Base-by-base conservation (phyloP, 1,140 invertebrate genomes). In the Drosophila ambigua region DNA sequence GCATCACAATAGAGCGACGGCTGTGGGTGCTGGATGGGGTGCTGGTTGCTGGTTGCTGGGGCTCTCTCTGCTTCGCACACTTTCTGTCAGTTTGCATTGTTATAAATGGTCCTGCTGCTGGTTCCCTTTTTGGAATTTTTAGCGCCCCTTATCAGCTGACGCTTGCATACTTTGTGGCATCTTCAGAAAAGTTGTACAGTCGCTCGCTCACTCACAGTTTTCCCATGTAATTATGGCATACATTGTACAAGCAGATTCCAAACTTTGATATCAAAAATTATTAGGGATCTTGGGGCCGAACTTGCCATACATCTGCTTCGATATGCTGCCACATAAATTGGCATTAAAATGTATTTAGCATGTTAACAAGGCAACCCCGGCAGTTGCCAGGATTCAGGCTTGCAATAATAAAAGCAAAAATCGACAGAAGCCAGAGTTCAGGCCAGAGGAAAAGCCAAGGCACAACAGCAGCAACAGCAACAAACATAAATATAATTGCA, bases 321-420 rank as follows among this genome's bases (percentile, higher is more conserved):
- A 24, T 9, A 9, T 11, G 50, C 41, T 51, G 44, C 41, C 46
- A 72, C 78, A 72, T 84, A 84, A 85, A 84, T 69, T 72, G 74
- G 78, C 65, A 88, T 87, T 85, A 87, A 78, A 82, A 75, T 82
- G 78, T 76, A 85, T 82, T 85, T 87, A 88, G 83, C 62, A 82
- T 85, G 82, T 85, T 85, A 82, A 88, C 82, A 85, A 85, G 82
- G 45, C 66, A 78, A 61, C 68, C 58, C n/a, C 43, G 46, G 13
- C 41, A n/a, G 61, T 23, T n/a, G 13, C 41, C 26, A 15, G 13
- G 23, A 28, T 39, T 11, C 4, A 13, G 11, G 35, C 11, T 39
- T 39, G 20, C 64, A 81, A 87, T 72, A 87, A 87, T 68, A 85
- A 66, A 50, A 68, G 43, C 45, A 80, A 46, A 77, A 85, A 80